Evolutionary conservation across 2,113 vertebrate genomes (phyloP).

Genomic region (Alligator sinensis): DNA sequence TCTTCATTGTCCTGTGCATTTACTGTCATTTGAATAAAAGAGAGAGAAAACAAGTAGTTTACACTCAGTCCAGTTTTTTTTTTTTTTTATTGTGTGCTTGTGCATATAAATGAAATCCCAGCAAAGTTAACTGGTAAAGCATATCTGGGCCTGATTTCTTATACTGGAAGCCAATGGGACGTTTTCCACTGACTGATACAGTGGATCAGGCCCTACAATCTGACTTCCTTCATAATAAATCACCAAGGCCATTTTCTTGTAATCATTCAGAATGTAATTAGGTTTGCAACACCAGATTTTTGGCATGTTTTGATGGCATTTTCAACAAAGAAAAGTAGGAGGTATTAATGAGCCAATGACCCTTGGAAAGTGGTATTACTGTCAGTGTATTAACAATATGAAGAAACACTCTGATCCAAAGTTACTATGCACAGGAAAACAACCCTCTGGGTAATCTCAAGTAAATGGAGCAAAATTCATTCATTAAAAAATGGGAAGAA

Average conservation of each 20-base stretch:
- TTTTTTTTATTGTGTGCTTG: neutral
- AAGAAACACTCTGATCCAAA: neutral
- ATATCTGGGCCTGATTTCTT: neutral
- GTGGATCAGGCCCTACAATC: neutral
- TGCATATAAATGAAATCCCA: neutral
- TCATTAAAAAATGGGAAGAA: neutral
- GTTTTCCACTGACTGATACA: neutral
- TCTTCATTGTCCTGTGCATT: conserved; percentile 95
- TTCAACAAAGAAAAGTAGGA: neutral
- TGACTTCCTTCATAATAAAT: neutral
- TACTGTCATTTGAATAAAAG: conserved; percentile 75
- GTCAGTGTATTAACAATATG: neutral
- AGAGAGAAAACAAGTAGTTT: neutral
- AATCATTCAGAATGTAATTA: neutral
- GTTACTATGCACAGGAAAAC: neutral
- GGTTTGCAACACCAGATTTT: neutral
- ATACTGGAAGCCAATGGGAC: neutral
- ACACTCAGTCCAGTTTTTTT: neutral
- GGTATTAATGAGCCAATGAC: neutral
- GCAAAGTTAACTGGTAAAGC: neutral
- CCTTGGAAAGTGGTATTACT: neutral
- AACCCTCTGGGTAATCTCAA: neutral
- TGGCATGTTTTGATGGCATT: neutral
- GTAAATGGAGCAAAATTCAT: neutral
- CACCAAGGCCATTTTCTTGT: neutral